Evolutionary conservation across 2,888 invertebrate genomes (phyloP).

Genomic region (Podabrus alpinus): DNA sequence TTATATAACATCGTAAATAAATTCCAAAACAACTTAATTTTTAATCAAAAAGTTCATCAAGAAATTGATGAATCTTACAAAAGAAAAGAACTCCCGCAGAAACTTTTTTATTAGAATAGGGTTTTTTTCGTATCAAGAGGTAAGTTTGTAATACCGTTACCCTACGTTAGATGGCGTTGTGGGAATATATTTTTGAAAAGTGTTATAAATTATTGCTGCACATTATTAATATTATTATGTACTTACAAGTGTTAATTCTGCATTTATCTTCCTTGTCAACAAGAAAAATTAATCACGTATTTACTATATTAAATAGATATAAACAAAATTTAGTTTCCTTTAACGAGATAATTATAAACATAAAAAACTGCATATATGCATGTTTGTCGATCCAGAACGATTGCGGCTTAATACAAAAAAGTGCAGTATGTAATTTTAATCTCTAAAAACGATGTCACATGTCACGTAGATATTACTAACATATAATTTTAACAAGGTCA

Average conservation of each 20-base stretch:
- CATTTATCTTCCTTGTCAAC: not conserved
- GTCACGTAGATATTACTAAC: constrained; percentile 31
- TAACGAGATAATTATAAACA: constrained; percentile 19
- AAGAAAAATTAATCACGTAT: constrained; percentile 2
- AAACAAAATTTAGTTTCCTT: constrained; percentile 9
- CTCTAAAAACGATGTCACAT: constrained; percentile 29
- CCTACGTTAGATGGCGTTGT: not conserved
- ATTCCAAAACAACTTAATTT: not conserved
- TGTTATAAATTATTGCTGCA: not conserved
- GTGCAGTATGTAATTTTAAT: constrained; percentile 22
- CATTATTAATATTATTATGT: not conserved
- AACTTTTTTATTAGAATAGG: too few relatives aligned
- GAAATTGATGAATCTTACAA: too few relatives aligned
- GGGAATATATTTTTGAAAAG: not conserved
- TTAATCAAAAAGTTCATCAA: too few relatives aligned
- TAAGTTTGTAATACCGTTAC: not conserved
- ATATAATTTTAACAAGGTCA: constrained; percentile 27
- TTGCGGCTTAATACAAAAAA: constrained; percentile 25
- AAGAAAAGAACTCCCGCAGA: too few relatives aligned
- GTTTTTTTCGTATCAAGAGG: not conserved
- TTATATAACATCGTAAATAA: not conserved
- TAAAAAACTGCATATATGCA: constrained; percentile 23
- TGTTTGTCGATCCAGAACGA: constrained; percentile 19
- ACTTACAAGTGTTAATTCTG: not conserved
- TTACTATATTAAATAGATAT: not conserved